phyloP scores from a whole-genome alignment of 2,113 vertebrate species.

The Chinchilla lanigera region DNA sequence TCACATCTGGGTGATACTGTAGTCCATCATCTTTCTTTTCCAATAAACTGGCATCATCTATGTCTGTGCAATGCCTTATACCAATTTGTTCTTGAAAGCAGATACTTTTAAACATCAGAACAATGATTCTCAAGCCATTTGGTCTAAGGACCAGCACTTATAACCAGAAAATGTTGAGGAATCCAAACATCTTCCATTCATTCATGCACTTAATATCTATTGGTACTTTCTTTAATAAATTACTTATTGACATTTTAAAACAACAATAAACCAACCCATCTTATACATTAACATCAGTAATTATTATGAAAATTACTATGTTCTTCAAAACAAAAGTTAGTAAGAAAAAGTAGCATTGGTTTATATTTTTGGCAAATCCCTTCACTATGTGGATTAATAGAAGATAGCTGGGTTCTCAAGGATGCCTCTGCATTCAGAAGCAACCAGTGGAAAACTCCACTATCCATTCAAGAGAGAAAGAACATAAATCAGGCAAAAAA shows the following conservation, averaged over 20 bases:
- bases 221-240: constrained; percentile 16
- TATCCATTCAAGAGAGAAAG: neutral
- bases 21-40: constrained; percentile 91
- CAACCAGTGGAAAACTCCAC: neutral
- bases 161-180: neutral
- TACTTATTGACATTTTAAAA: neutral
- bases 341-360: neutral
- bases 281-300: neutral
- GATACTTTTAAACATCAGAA: neutral
- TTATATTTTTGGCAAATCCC: constrained; percentile 1
- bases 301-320: neutral
- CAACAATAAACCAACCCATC: neutral
- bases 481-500: neutral
- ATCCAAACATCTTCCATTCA: neutral
- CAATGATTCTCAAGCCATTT: neutral
- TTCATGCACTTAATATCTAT: neutral
- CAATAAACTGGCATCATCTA: constrained; percentile 85
- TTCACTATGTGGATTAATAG: neutral
- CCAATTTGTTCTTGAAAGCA: neutral
- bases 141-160: neutral
- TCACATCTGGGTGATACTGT: constrained; percentile 89
- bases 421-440: neutral
- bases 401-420: neutral
- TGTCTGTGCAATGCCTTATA: constrained; percentile 75
- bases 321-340: neutral